These are phyloP conservation scores for Alectoris magna DNA, from an alignment of 2,797 vertebrate species.

Conservation along the genomic window DNA sequence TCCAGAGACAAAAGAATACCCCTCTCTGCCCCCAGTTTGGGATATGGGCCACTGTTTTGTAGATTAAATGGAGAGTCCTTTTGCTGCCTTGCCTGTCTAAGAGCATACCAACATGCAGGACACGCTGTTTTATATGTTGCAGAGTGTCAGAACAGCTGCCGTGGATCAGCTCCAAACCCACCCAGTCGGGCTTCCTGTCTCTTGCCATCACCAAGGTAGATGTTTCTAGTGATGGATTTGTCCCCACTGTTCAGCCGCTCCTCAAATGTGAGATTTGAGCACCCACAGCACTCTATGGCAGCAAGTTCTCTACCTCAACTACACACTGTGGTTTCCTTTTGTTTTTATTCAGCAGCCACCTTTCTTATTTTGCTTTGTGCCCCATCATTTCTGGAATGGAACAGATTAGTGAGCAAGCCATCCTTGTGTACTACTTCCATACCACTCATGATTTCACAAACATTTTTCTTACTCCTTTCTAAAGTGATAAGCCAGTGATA, in stretches of 20 bases:
- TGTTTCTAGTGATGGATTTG: background rate
- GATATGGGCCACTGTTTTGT: background rate
- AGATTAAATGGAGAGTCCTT: background rate
- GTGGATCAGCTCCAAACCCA: background rate
- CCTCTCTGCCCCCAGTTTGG: fast-evolving
- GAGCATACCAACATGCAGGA: background rate
- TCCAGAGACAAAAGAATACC: background rate
- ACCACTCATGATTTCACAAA: background rate
- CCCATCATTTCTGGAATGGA: background rate
- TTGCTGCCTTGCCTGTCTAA: background rate
- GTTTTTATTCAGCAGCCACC: background rate
- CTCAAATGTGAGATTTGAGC: background rate
- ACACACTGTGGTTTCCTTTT: background rate
- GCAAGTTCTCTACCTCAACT: background rate
- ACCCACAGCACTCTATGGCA: background rate
- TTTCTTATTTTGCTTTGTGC: background rate
- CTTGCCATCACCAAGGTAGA: background rate
- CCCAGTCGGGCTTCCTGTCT: fast-evolving
- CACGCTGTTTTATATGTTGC: background rate
- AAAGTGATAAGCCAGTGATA: background rate
- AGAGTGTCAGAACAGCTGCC: background rate
- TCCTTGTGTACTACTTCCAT: background rate
- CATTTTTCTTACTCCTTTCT: background rate
- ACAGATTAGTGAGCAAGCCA: background rate
- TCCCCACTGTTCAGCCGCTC: background rate